A percentile compares a stretch with the other conserved stretches of the same genome.
Evolutionary conservation across 2,888 invertebrate species (phyloP).

Genomic region (Amblyteles armatorius): DNA sequence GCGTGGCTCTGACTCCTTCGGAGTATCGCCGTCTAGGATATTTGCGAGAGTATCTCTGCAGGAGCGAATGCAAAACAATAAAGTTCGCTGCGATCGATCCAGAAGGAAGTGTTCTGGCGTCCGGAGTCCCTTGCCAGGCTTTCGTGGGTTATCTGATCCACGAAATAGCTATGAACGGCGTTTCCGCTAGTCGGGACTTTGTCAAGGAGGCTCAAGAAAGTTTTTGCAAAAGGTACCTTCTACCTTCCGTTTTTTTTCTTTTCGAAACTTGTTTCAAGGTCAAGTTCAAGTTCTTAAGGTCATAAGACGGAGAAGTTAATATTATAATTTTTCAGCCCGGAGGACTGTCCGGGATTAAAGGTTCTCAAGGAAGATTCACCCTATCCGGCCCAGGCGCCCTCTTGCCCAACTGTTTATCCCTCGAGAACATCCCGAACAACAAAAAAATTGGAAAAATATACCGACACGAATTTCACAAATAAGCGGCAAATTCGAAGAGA

Average conservation of each 20-base stretch:
- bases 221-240: constrained; percentile 76
- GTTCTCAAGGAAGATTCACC: constrained; percentile 48
- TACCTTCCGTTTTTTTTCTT: not conserved
- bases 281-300: not conserved
- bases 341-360: constrained; percentile 62
- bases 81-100: constrained; percentile 71
- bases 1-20: constrained; percentile 76
- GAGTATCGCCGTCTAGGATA: constrained; percentile 69
- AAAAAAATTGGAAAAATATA: not conserved
- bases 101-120: constrained; percentile 75
- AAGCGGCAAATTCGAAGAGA: not conserved
- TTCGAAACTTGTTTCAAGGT: not conserved
- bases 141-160: constrained; percentile 77
- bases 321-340: constrained; percentile 51
- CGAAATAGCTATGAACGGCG: constrained; percentile 71
- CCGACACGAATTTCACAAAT: not conserved
- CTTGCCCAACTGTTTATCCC: constrained; percentile 64
- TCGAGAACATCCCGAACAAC: not conserved
- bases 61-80: constrained; percentile 65
- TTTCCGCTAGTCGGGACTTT: constrained; percentile 58
- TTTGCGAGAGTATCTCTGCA: constrained; percentile 70
- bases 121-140: constrained; percentile 78
- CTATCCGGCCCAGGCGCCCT: constrained; percentile 12
- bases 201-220: constrained; percentile 69
- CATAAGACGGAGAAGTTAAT: not conserved